Evolutionary conservation across 2,113 vertebrate genomes (phyloP).

Genomic region (Mugil cephalus): DNA sequence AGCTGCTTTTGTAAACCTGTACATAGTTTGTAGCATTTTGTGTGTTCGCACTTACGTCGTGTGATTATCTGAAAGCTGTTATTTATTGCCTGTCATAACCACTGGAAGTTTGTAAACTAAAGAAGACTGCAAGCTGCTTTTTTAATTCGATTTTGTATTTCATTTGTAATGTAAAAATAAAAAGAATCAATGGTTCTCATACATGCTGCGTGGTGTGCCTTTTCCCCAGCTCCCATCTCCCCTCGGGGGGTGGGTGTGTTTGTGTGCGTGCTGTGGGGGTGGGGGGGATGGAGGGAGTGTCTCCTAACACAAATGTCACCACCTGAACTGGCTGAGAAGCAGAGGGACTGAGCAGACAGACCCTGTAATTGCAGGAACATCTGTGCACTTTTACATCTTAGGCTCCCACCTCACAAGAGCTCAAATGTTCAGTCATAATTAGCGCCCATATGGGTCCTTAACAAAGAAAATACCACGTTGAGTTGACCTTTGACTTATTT

Average conservation of each 20-base stretch:
- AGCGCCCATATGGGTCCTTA: slow-evolving; percentile 66
- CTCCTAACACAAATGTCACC: slow-evolving; percentile 77
- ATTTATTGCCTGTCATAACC: slow-evolving; percentile 84
- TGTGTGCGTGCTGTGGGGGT: slow-evolving; percentile 35
- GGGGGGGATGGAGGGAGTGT: slow-evolving; percentile 36
- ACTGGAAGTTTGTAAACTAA: slow-evolving; percentile 72
- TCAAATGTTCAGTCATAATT: slow-evolving; percentile 57
- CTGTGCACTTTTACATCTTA: slow-evolving; percentile 83
- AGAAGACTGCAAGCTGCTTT: slow-evolving; percentile 52
- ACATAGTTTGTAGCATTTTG: slow-evolving; percentile 76
- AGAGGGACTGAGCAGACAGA: slow-evolving; percentile 44
- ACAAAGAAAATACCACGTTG: slow-evolving; percentile 55
- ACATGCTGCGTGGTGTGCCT: slow-evolving; percentile 40
- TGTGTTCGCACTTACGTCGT: slow-evolving; percentile 80
- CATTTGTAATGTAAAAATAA: slow-evolving; percentile 65
- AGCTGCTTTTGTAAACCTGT: slow-evolving; percentile 73
- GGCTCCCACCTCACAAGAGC: slow-evolving; percentile 68
- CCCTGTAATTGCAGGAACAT: slow-evolving; percentile 84
- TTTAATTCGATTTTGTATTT: slow-evolving; percentile 55
- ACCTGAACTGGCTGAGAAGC: slow-evolving; percentile 78
- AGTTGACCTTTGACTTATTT: slow-evolving; percentile 34
- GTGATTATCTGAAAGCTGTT: slow-evolving; percentile 68
- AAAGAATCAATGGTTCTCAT: slow-evolving; percentile 42
- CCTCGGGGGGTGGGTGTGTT: slow-evolving; percentile 49
- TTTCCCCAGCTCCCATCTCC: slow-evolving; percentile 15